Evolutionary conservation across 2,113 vertebrate species (phyloP).

Genomic region (Anolis sagrei): DNA sequence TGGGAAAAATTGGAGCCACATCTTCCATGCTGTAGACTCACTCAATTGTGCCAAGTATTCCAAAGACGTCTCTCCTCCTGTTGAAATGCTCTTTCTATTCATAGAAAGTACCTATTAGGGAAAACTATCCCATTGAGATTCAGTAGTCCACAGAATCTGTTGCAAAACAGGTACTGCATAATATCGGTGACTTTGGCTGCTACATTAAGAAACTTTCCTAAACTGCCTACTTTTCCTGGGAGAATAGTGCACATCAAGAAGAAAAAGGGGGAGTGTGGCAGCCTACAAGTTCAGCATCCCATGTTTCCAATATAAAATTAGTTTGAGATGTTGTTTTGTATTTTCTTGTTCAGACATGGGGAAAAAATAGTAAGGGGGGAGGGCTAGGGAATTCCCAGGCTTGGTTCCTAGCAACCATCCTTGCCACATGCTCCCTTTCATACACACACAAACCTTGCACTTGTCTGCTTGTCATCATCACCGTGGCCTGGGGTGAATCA

Average conservation of each 20-base stretch:
- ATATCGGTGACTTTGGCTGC: conserved; percentile 50
- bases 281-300: conserved; percentile 15
- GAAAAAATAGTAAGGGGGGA: not conserved
- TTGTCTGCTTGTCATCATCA: conserved; percentile 7
- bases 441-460: not conserved
- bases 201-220: conserved; percentile 42
- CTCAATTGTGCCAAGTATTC: conserved; percentile 44
- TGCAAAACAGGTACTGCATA: conserved; percentile 52
- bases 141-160: conserved; percentile 62
- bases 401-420: conserved; percentile 52
- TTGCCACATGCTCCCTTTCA: not conserved
- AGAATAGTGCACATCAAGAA: conserved; percentile 7
- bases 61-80: conserved; percentile 55
- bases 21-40: conserved; percentile 61
- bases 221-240: conserved; percentile 8
- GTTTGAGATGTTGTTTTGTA: not conserved
- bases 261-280: not conserved
- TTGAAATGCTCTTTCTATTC: conserved; percentile 60
- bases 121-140: conserved; percentile 67
- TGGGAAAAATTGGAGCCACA: conserved; percentile 57
- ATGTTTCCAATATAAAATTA: not conserved
- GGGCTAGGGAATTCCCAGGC: conserved; percentile 48
- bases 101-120: conserved; percentile 72
- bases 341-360: conserved; percentile 16
- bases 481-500: not conserved